Evolutionary conservation across 1,140 invertebrate species (phyloP), one percentile per base, ranked within the genome.

Genomic region (Luehdorfia chinensis): DNA sequence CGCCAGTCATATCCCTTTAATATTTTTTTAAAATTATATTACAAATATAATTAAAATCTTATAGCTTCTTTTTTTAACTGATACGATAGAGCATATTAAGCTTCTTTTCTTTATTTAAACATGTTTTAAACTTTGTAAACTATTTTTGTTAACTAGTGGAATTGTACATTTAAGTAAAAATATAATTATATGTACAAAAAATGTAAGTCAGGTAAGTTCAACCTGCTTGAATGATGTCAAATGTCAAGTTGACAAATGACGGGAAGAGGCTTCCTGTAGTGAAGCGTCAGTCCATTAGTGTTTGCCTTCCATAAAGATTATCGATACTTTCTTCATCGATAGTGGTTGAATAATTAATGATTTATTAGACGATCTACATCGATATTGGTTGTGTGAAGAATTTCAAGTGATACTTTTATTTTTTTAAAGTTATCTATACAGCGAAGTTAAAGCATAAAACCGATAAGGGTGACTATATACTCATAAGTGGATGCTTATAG

Each of bases 221-320:
- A 60, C 64, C 58, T 49, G 62, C 32, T 70, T 83, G 81, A 85
- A 43, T 80, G 78, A 85, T 85, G 81, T 83, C 78, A 80, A 79
- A 73, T 75, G 78, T 81, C 81, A 81, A 55, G 28, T 62, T 74
- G 72, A 85, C 81, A 83, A 83, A 85, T 81, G 73, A 66, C 62
- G 54, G 65, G 56, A 50, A 59, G 52, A 48, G 55, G 76, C 73
- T 79, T 84, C 76, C 78, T 80, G 69, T 71, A 72, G 73, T 62
- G 72, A 58, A 46, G 59, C 47, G 55, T 53, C 59, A 28, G 27
- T 55, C 61, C 67, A 71, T 75, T 77, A 79, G 59, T 47, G 55
- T 15, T 32, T 45, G 30, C 28, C 30, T 27, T 13, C 9, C 31
- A 46, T 28, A 31, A 19, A 36, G 50, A 31, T 47, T 74, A 73